Evolutionary conservation across 2,888 invertebrate genomes (phyloP).

Genomic region (Epinotia bilunana): DNA sequence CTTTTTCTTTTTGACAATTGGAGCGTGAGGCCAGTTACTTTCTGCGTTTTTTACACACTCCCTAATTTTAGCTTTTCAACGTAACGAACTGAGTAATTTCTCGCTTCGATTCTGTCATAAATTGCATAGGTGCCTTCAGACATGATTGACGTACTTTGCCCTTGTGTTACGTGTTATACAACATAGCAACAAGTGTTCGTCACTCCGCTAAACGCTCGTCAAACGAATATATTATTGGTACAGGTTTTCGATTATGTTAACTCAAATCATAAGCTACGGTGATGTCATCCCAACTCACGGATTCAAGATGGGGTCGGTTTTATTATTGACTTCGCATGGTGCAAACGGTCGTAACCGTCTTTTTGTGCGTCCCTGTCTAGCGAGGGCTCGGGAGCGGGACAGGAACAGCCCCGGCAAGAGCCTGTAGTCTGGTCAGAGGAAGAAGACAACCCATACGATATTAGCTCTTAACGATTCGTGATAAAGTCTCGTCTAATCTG

Average conservation of each 20-base stretch:
- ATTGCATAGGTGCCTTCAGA: slow-evolving; percentile 19
- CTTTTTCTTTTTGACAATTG: slow-evolving; percentile 44
- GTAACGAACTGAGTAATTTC: slow-evolving; percentile 33
- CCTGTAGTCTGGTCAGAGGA: slow-evolving; percentile 8
- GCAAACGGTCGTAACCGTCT: slow-evolving; percentile 78
- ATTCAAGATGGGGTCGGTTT: slow-evolving; percentile 72
- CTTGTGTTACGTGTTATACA: slow-evolving; percentile 48
- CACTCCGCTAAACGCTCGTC: slow-evolving; percentile 56
- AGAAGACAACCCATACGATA: slow-evolving; percentile 11
- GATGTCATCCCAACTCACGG: slow-evolving; percentile 75
- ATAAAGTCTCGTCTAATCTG: not conserved
- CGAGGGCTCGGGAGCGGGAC: slow-evolving; percentile 59
- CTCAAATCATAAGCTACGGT: slow-evolving; percentile 78
- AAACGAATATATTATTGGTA: slow-evolving; percentile 60
- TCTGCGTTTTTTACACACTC: slow-evolving; percentile 37
- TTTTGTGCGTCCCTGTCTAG: slow-evolving; percentile 70
- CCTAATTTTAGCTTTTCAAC: slow-evolving; percentile 43
- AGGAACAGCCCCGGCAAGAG: slow-evolving; percentile 41
- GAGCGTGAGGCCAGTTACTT: slow-evolving; percentile 39
- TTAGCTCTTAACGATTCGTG: slow-evolving; percentile 12
- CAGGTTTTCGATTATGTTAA: slow-evolving; percentile 66
- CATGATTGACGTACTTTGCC: slow-evolving; percentile 42
- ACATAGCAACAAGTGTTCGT: slow-evolving; percentile 63
- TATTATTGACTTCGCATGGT: slow-evolving; percentile 78
- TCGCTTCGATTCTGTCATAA: slow-evolving; percentile 35